Base-by-base conservation (phyloP, 1,140 invertebrate species). In the Mizuhopecten yessoensis region DNA sequence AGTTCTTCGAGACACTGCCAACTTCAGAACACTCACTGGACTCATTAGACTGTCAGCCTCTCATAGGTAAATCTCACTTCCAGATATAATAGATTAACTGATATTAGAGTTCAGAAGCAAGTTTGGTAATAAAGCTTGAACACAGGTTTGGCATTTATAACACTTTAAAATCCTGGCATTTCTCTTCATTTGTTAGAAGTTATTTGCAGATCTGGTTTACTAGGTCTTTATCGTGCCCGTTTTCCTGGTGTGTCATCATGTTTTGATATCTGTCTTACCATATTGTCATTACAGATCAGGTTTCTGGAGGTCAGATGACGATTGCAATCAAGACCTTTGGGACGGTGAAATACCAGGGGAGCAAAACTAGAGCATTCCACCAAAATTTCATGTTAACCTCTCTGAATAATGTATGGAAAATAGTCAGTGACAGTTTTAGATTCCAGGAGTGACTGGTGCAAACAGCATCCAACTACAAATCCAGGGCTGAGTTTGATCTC, bases 321-420 rank as follows among this genome's bases (percentile, higher is more conserved):
- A 94, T 96, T n/a, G 88, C 94, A 86, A 94, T 96, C 34, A 94
- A 95, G 86, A 93, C 93, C 0, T 95, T 94, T 86, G 95, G 95
- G 3, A 93, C 93, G 42, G 95, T 95, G 15, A 94, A 94, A 89
- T 96, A 93, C 86, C 88, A 92, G 23, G 94, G 94, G 17, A 97
- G 97, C 94, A 95, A 96, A 90, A 96, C 97, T 29, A 98, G 97
- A 94, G 97, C 97, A 11, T 98, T 98, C 93, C 97, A 98, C 94
- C 98, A 99, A 96, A 98, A 97, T 17, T 98, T 99, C 94, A 96
- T 98, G 0, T 97, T 99, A 29, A 98, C 98, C 0, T 98, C 98
- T 20, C 97, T 98, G 93, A 98, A 97, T 33, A 98, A 98, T 90
- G 98, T 98, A 95, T 99, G 98, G 98, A 98, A 98, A 97, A 98